A percentile compares a stretch with the other conserved stretches of the same genome.
Evolutionary conservation across 2,113 vertebrate species (phyloP).

Genomic region (Rhombomys opimus): DNA sequence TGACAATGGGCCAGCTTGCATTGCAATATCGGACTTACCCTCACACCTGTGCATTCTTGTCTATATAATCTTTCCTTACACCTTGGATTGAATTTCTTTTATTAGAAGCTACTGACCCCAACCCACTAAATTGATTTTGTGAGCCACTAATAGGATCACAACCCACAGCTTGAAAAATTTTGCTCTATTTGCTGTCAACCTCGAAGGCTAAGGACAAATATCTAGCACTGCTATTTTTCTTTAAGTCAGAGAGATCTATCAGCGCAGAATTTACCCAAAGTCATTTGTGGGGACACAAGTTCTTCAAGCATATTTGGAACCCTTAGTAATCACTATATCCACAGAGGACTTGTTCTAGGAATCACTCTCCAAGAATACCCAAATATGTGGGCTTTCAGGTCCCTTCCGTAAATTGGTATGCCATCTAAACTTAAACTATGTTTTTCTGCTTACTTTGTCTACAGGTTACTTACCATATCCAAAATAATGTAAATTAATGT

Average conservation of each 20-base stretch:
- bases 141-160: conserved; percentile 38
- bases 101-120: background rate
- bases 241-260: background rate
- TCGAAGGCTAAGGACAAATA: background rate
- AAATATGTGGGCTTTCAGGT: background rate
- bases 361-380: background rate
- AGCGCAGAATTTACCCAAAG: conserved; percentile 23
- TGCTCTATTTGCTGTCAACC: background rate
- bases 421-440: background rate
- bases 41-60: background rate
- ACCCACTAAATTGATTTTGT: conserved; percentile 24
- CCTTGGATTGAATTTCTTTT: background rate
- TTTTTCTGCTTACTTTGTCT: background rate
- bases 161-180: conserved; percentile 4
- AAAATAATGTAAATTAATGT: background rate
- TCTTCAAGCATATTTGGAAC: background rate
- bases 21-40: background rate
- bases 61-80: background rate
- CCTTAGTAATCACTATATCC: background rate
- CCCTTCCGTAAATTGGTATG: background rate
- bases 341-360: background rate
- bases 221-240: background rate
- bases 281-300: background rate
- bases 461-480: background rate
- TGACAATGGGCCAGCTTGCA: conserved; percentile 1